These are phyloP conservation scores for Xyliphius kryptos DNA, from an alignment of 2,113 vertebrate genomes.

Conservation along the genomic window DNA sequence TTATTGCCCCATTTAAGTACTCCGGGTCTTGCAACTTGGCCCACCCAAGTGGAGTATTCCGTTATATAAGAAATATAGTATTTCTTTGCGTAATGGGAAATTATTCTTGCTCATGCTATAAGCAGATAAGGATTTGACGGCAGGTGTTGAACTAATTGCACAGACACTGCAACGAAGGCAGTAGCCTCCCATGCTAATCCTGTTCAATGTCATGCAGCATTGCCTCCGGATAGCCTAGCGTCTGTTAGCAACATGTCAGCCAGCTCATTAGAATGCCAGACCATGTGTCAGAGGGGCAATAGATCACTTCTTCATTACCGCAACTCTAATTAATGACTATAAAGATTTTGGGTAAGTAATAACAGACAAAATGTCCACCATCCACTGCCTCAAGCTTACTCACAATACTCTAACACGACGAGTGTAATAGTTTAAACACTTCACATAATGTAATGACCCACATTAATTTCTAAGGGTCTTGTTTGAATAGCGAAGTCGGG, in stretches of 20 bases:
- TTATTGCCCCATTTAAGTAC: no score
- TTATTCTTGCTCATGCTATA: no score
- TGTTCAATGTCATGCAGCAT: conserved; percentile 46
- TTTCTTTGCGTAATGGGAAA: no score
- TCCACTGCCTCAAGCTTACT: conserved; percentile 30
- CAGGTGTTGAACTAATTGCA: conserved; percentile 28
- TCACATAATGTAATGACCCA: conserved; percentile 31
- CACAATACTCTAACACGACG: conserved; percentile 34
- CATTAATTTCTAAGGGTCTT: conserved; percentile 42
- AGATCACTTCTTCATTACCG: conserved; percentile 44
- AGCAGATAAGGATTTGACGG: conserved; percentile 10
- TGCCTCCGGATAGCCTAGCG: conserved; percentile 30
- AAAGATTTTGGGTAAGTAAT: conserved; percentile 33
- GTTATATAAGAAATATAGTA: no score
- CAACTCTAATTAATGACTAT: conserved; percentile 44
- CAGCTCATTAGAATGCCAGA: conserved; percentile 43
- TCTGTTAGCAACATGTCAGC: conserved; percentile 30
- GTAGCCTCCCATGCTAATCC: conserved; percentile 33
- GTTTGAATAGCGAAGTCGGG: conserved; percentile 34
- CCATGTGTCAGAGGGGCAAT: conserved; percentile 33
- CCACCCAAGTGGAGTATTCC: no score
- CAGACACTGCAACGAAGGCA: no score
- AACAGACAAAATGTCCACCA: conserved; percentile 38
- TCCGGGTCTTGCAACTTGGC: no score
- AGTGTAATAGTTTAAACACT: conserved; percentile 40